phyloP scores from a whole-genome alignment of 1,140 invertebrate species.

The Paracyclopina nana region DNA sequence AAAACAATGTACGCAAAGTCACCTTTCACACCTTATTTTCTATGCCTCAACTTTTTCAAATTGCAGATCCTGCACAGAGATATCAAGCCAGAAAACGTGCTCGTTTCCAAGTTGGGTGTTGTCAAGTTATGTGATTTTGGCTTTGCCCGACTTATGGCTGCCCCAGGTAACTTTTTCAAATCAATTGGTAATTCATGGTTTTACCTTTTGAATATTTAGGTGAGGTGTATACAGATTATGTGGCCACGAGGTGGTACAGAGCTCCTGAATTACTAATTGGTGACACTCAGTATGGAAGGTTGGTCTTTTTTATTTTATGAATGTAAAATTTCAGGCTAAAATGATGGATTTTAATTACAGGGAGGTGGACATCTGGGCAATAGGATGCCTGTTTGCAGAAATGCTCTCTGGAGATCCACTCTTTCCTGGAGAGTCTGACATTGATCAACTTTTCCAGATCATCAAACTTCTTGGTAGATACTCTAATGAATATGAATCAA shows the following conservation, averaged over 20 bases:
- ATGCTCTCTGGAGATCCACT: conserved; percentile 61
- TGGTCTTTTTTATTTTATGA: too few relatives aligned
- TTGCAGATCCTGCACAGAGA: conserved; percentile 68
- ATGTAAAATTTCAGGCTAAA: too few relatives aligned
- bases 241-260: conserved; percentile 64
- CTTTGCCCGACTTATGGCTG: conserved; percentile 43
- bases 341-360: too few relatives aligned
- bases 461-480: conserved; percentile 41
- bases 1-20: conserved; percentile 47
- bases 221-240: conserved; percentile 43
- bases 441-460: conserved; percentile 72
- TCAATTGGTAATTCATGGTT: too few relatives aligned
- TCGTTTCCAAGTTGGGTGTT: conserved; percentile 54
- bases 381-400: conserved; percentile 66
- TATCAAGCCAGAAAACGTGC: conserved; percentile 75
- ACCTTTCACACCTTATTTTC: neutral
- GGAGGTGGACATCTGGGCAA: conserved; percentile 72
- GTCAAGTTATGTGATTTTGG: conserved; percentile 76
- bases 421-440: conserved; percentile 72
- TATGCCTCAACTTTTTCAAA: conserved; percentile 18
- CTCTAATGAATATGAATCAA: neutral
- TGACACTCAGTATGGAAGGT: conserved; percentile 40
- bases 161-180: conserved; percentile 40
- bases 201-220: conserved; percentile 24
- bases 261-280: conserved; percentile 63